Percentiles rank a stretch among this genome's conserved stretches.
These are phyloP conservation scores for Hesperophylax magnus DNA, from an alignment of 1,140 invertebrate species.

Conservation along the genomic window DNA sequence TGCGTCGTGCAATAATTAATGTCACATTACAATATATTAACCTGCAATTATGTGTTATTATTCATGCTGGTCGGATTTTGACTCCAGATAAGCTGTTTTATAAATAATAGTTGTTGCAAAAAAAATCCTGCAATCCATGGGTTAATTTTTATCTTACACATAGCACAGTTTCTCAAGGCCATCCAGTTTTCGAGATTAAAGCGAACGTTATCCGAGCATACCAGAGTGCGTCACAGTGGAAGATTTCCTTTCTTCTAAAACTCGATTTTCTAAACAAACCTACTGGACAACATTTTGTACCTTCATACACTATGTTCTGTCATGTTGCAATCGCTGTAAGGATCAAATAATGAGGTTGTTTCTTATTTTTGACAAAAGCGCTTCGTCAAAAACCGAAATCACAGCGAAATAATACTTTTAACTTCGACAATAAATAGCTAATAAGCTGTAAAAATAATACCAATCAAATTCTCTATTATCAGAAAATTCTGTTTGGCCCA, in stretches of 20 bases:
- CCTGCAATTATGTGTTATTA: too few relatives aligned
- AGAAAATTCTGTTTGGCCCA: too few relatives aligned
- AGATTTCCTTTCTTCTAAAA: constrained; percentile 12
- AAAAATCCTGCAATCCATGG: too few relatives aligned
- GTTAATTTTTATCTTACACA: constrained; percentile 1
- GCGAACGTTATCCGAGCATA: neutral
- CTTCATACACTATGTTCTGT: neutral
- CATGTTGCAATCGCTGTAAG: neutral
- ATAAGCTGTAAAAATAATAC: too few relatives aligned
- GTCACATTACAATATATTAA: too few relatives aligned
- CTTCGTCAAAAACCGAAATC: neutral
- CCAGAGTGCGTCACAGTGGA: constrained; percentile 9
- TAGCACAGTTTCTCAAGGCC: neutral
- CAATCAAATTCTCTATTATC: too few relatives aligned
- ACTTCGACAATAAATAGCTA: too few relatives aligned
- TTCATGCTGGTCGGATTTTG: neutral
- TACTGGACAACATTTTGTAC: neutral
- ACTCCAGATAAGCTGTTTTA: neutral
- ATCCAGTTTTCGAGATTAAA: neutral
- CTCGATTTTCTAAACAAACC: constrained; percentile 3
- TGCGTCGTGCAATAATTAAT: too few relatives aligned
- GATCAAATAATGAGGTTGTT: neutral
- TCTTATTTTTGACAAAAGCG: neutral
- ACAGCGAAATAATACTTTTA: neutral
- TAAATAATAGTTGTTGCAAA: too few relatives aligned